These are phyloP conservation scores for Sula dactylatra DNA, from an alignment of 2,113 vertebrate genomes.

Conservation along the genomic window DNA sequence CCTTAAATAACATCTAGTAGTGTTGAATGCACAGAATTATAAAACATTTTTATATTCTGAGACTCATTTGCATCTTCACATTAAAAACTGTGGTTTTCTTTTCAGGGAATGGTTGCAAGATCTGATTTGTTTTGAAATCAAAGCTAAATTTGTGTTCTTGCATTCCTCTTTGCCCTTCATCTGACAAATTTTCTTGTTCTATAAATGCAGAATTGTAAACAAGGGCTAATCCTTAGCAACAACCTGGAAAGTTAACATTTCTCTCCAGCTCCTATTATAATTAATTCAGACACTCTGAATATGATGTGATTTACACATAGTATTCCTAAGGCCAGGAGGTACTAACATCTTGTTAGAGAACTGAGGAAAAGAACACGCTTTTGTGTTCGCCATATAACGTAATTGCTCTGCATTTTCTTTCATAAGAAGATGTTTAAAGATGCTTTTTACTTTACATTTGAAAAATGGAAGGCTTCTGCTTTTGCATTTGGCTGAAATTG, in stretches of 20 bases:
- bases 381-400: conserved; percentile 13
- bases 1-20: conserved; percentile 56
- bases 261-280: conserved; percentile 44
- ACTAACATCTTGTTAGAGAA: conserved; percentile 56
- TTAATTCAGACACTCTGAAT: conserved; percentile 51
- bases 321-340: conserved; percentile 40
- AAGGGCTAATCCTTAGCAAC: conserved; percentile 63
- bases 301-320: conserved; percentile 47
- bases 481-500: conserved; percentile 63
- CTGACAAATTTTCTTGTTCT: conserved; percentile 58
- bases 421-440: conserved; percentile 41
- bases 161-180: conserved; percentile 60
- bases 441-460: conserved; percentile 53
- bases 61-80: conserved; percentile 60
- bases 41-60: conserved; percentile 63
- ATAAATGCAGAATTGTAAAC: conserved; percentile 63
- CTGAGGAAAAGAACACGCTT: conserved; percentile 25
- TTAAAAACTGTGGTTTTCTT: conserved; percentile 63
- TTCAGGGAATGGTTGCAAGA: conserved; percentile 39
- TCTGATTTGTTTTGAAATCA: conserved; percentile 66
- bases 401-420: conserved; percentile 47
- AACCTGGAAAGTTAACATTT: conserved; percentile 63
- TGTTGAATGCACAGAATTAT: conserved; percentile 61
- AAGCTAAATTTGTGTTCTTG: conserved; percentile 59
- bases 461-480: conserved; percentile 49